Percentiles rank a stretch among this genome's conserved stretches.
Evolutionary conservation across 2,113 vertebrate genomes (phyloP).

Genomic region (Manacus vitellinus): DNA sequence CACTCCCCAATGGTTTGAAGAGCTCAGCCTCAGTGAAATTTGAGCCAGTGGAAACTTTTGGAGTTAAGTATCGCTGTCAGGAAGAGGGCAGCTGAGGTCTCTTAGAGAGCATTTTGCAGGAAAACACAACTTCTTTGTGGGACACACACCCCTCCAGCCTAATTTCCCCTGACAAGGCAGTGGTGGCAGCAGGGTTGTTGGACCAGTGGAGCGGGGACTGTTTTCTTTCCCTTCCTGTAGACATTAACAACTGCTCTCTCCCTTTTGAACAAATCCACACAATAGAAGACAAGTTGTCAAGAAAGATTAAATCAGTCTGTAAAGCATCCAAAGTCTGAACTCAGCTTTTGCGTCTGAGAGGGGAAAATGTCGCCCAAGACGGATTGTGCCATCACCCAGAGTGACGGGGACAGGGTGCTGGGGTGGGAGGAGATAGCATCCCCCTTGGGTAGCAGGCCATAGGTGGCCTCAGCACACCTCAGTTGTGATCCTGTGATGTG

Average conservation of each 20-base stretch:
- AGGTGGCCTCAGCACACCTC: neutral
- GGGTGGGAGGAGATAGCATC: neutral
- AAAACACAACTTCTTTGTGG: neutral
- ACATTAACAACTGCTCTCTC: slow-evolving; percentile 11
- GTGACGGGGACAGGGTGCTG: neutral
- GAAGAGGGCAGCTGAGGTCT: slow-evolving; percentile 24
- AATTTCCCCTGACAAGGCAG: slow-evolving; percentile 22
- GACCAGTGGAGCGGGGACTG: neutral
- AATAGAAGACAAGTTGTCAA: slow-evolving; percentile 10
- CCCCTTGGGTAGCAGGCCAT: neutral
- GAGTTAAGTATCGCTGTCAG: neutral
- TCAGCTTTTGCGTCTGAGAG: neutral
- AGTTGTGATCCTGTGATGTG: neutral
- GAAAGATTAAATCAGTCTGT: neutral
- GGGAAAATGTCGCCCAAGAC: neutral
- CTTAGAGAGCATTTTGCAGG: neutral
- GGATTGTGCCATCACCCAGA: neutral
- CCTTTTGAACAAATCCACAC: neutral
- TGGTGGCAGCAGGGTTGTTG: neutral
- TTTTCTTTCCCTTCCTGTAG: slow-evolving; percentile 22
- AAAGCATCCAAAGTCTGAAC: neutral
- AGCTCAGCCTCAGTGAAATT: neutral
- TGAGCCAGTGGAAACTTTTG: slow-evolving; percentile 4
- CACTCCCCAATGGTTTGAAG: neutral
- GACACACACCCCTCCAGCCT: neutral